phyloP scores from a whole-genome alignment of 1,140 invertebrate species.

The Sycophaga agraensis region DNA sequence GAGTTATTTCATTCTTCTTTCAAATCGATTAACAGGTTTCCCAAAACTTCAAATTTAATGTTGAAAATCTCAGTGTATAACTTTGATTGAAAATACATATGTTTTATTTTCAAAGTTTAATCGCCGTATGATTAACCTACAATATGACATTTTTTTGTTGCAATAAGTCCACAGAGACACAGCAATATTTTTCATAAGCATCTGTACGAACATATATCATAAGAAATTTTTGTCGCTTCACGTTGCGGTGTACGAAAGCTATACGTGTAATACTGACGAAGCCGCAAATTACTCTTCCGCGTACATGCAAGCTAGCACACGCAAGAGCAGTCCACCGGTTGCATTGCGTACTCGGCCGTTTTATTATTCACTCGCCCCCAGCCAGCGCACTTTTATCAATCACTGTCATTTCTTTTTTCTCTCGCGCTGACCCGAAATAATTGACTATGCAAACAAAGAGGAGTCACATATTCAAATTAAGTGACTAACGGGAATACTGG shows the following conservation, averaged over 20 bases:
- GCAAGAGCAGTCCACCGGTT: background rate
- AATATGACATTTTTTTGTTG: no score
- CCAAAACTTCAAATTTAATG: no score
- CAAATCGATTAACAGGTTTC: no score
- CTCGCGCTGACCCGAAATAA: background rate
- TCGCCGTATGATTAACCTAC: no score
- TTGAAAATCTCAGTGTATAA: no score
- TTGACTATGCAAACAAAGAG: constrained; percentile 16
- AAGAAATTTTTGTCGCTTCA: constrained; percentile 5
- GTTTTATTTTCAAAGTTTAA: no score
- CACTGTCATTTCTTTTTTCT: constrained; percentile 10
- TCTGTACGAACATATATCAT: background rate
- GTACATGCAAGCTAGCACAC: no score
- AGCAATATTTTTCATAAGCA: constrained; percentile 16
- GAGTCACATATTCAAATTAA: constrained; percentile 16
- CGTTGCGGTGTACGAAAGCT: background rate
- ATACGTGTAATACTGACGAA: background rate
- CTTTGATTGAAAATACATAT: no score
- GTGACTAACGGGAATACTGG: background rate
- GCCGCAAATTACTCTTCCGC: constrained; percentile 17
- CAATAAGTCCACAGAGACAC: no score
- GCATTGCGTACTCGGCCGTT: constrained; percentile 3
- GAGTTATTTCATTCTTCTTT: no score
- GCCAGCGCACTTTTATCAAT: constrained; percentile 19
- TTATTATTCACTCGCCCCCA: constrained; percentile 23